Evolutionary conservation across 1,140 invertebrate species (phyloP).

Genomic region (Eurytemora carolleeae): DNA sequence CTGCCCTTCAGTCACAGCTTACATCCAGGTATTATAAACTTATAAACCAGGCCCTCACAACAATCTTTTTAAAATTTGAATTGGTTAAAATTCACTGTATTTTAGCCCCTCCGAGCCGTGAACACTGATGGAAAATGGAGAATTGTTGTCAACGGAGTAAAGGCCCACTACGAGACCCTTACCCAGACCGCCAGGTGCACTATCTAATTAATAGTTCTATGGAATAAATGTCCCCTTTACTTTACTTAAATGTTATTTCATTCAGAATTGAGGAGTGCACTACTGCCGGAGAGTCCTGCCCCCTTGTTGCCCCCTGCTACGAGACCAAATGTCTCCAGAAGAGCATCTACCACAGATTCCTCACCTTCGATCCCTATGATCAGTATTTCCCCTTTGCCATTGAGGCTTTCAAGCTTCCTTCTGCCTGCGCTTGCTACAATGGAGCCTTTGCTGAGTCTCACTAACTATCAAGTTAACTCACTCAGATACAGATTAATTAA

Average conservation of each 20-base stretch:
- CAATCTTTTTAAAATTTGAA: too few relatives aligned
- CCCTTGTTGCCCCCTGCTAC: constrained; percentile 20
- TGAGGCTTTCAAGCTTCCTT: constrained; percentile 18
- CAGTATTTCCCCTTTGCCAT: constrained; percentile 19
- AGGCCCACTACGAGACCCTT: constrained; percentile 14
- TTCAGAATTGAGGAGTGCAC: constrained; percentile 22
- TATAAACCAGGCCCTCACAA: too few relatives aligned
- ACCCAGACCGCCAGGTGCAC: constrained; percentile 13
- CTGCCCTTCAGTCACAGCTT: constrained; percentile 18
- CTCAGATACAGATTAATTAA: background rate
- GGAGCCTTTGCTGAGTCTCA: constrained; percentile 15
- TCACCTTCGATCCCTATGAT: constrained; percentile 20
- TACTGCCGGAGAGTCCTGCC: constrained; percentile 18
- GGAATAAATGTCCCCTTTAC: too few relatives aligned
- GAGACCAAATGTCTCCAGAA: constrained; percentile 22
- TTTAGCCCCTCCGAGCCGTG: constrained; percentile 20
- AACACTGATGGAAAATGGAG: constrained; percentile 22
- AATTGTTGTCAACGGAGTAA: constrained; percentile 21
- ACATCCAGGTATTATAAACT: constrained; percentile 19
- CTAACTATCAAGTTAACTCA: constrained; percentile 3
- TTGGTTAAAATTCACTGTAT: too few relatives aligned
- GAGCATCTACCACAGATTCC: constrained; percentile 18
- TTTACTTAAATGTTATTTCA: too few relatives aligned
- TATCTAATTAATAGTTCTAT: too few relatives aligned
- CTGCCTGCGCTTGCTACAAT: constrained; percentile 18